phyloP scores from a whole-genome alignment of 2,888 invertebrate species.

The Apotomis capreana region DNA sequence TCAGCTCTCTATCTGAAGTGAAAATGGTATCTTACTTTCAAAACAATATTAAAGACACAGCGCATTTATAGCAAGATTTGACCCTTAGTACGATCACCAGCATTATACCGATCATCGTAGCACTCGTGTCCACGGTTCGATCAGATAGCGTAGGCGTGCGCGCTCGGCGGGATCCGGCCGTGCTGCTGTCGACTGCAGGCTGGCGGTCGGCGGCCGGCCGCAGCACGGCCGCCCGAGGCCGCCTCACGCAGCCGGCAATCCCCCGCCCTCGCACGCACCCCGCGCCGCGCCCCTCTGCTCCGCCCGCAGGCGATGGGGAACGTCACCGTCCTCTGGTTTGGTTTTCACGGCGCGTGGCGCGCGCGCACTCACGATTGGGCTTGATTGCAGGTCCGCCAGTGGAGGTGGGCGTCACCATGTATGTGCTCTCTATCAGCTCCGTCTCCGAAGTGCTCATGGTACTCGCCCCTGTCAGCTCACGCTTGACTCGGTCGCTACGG shows the following conservation, averaged over 20 bases:
- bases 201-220: constrained; percentile 47
- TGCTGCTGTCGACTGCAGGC: constrained; percentile 47
- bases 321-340: constrained; percentile 74
- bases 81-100: constrained; percentile 79
- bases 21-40: constrained; percentile 85
- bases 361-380: constrained; percentile 78
- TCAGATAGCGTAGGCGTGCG: constrained; percentile 63
- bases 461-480: constrained; percentile 82
- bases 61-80: constrained; percentile 77
- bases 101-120: constrained; percentile 81
- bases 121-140: constrained; percentile 82
- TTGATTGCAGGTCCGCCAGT: constrained; percentile 96
- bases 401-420: constrained; percentile 99
- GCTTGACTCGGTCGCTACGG: constrained; percentile 76
- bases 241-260: constrained; percentile 34
- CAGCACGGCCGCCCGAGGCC: constrained; percentile 44
- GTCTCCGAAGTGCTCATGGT: constrained; percentile 99
- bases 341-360: constrained; percentile 72
- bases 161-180: constrained; percentile 48
- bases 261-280: constrained; percentile 55
- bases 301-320: constrained; percentile 68
- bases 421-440: constrained; percentile 98
- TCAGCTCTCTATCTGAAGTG: constrained; percentile 93
- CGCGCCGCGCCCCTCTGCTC: constrained; percentile 59
- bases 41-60: constrained; percentile 76